phyloP scores from a whole-genome alignment of 2,797 vertebrate genomes.

The Lagorchestes hirsutus region DNA sequence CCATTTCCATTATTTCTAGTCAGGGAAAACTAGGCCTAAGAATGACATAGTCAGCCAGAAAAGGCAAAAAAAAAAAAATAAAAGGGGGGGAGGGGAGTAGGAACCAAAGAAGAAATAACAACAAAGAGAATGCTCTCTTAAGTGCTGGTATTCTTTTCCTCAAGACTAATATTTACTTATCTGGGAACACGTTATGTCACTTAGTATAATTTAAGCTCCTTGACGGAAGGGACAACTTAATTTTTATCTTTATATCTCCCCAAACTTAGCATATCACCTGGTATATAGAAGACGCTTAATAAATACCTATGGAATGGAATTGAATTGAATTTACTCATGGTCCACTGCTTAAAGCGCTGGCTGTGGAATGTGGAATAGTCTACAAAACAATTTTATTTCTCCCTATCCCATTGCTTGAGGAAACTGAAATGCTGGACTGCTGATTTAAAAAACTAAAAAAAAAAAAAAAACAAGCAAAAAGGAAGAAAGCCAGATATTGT shows the following conservation, averaged over 20 bases:
- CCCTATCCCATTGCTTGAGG: not conserved
- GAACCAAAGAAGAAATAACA: constrained; percentile 24
- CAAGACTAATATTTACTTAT: not conserved
- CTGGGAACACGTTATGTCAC: not conserved
- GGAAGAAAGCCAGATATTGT: constrained; percentile 29
- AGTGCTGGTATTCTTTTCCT: not conserved
- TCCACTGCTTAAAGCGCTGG: not conserved
- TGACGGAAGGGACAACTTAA: not conserved
- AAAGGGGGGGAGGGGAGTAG: not conserved
- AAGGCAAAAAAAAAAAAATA: not conserved
- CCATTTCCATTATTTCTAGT: not conserved
- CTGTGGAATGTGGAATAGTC: constrained; percentile 20
- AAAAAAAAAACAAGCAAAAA: not conserved
- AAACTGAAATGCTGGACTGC: constrained; percentile 6
- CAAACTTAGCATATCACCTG: not conserved
- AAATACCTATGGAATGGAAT: not conserved
- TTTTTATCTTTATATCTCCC: not conserved
- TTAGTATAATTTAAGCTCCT: not conserved
- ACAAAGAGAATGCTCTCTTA: not conserved
- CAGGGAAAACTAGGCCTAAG: not conserved
- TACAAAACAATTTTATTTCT: constrained; percentile 24
- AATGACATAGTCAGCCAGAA: not conserved
- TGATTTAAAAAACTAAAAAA: not conserved
- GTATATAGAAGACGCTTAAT: not conserved
- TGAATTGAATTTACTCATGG: not conserved